Evolutionary conservation across 2,113 vertebrate genomes (phyloP).

Genomic region (Maccullochella peelii): DNA sequence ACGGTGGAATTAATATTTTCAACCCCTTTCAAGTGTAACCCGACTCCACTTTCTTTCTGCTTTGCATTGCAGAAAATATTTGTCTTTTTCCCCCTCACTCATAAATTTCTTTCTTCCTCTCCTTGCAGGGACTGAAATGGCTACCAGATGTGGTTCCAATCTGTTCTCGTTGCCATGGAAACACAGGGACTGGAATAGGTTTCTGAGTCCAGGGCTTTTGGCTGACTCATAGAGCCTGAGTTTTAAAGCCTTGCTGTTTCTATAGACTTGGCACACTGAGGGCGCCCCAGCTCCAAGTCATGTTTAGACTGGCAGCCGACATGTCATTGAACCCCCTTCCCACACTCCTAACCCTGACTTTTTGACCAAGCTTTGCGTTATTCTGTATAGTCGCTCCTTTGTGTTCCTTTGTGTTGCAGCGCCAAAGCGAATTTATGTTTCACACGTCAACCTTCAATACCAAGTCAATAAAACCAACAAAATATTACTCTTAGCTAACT

Average conservation of each 20-base stretch:
- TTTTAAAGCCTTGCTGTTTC: constrained; percentile 69
- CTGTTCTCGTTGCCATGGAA: constrained; percentile 84
- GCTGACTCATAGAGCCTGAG: constrained; percentile 71
- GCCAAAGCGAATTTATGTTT: constrained; percentile 39
- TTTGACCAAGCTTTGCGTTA: constrained; percentile 56
- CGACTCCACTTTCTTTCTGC: constrained; percentile 87
- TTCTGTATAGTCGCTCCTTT: constrained; percentile 56
- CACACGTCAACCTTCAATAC: constrained; percentile 34
- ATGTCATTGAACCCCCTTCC: constrained; percentile 73
- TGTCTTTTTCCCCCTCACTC: constrained; percentile 89
- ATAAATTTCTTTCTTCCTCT: constrained; percentile 87
- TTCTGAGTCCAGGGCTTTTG: constrained; percentile 79
- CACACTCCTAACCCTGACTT: constrained; percentile 50
- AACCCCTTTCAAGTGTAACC: constrained; percentile 78
- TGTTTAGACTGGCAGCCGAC: constrained; percentile 69
- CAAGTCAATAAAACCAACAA: constrained; percentile 28
- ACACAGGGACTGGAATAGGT: constrained; percentile 81
- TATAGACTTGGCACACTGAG: constrained; percentile 71
- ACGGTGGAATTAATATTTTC: constrained; percentile 73
- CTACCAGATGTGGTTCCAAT: constrained; percentile 95
- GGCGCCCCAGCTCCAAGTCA: constrained; percentile 66
- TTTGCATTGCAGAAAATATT: constrained; percentile 95
- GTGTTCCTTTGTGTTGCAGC: constrained; percentile 30
- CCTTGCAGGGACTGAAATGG: constrained; percentile 86
- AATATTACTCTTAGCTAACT: constrained; percentile 10